phyloP scores from a whole-genome alignment of 2,113 vertebrate species.

The Gymnobelideus leadbeateri region DNA sequence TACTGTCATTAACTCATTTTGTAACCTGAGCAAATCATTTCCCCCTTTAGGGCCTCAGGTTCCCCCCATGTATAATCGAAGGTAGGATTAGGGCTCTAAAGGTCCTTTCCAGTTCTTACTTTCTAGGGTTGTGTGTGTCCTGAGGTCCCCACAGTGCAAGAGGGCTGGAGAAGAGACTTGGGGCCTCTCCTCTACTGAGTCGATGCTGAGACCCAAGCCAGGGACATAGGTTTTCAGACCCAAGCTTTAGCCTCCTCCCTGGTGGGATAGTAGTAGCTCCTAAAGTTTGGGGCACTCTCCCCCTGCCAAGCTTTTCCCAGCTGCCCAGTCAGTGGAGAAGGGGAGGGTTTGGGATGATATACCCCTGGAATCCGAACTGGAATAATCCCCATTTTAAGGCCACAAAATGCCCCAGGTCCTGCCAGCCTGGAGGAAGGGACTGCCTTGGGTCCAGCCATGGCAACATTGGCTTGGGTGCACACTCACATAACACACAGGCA shows the following conservation, averaged over 20 bases:
- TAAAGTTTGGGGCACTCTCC: not conserved
- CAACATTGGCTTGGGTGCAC: constrained; percentile 19
- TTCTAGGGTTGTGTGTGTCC: not conserved
- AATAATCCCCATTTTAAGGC: constrained; percentile 71
- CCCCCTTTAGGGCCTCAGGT: not conserved
- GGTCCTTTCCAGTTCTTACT: not conserved
- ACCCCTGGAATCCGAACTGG: constrained; percentile 26
- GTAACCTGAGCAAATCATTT: not conserved
- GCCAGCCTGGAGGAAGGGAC: constrained; percentile 39
- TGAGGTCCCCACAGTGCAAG: not conserved
- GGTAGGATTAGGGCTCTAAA: not conserved
- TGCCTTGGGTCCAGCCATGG: constrained; percentile 59
- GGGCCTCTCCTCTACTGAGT: not conserved
- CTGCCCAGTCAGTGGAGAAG: not conserved
- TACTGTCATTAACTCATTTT: not conserved
- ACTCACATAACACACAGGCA: rapidly evolving
- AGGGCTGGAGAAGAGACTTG: not conserved
- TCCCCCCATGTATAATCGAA: not conserved
- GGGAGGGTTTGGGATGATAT: not conserved
- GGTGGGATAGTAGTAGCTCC: not conserved
- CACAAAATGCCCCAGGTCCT: constrained; percentile 59
- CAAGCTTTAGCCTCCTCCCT: not conserved
- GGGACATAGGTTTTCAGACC: not conserved
- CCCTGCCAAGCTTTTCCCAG: not conserved
- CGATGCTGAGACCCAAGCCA: not conserved